Conservation (phyloP, 2,797 vertebrate species). For the Mormyrus proboscirostris region DNA sequence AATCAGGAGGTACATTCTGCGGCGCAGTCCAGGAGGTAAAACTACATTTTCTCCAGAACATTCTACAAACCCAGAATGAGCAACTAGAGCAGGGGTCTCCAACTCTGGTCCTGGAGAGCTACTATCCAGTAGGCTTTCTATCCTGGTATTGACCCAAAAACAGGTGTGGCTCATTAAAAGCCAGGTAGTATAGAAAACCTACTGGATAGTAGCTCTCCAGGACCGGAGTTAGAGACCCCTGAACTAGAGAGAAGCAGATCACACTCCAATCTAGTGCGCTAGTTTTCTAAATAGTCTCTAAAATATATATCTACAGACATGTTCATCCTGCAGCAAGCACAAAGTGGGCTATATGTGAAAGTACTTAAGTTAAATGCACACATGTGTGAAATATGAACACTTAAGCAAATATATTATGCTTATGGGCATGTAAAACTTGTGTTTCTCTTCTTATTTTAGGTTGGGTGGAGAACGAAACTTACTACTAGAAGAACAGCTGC, state of each 20-base stretch:
- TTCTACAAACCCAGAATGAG: neutral
- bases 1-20: constrained; percentile 73
- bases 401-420: neutral
- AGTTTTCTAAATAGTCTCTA: neutral
- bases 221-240: too few relatives aligned
- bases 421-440: neutral
- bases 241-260: neutral
- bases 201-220: too few relatives aligned
- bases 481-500: constrained; percentile 62
- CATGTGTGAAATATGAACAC: neutral
- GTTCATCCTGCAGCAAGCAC: neutral
- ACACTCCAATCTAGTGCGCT: neutral
- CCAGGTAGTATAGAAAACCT: too few relatives aligned
- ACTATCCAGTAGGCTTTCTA: too few relatives aligned
- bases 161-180: too few relatives aligned
- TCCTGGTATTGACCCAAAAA: too few relatives aligned
- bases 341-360: neutral
- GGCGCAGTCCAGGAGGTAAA: constrained; percentile 76
- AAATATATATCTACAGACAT: neutral
- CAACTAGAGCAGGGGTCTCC: neutral
- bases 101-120: too few relatives aligned
- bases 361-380: neutral
- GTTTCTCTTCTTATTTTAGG: constrained; percentile 47
- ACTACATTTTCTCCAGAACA: neutral
- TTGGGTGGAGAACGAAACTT: constrained; percentile 81